Percentiles rank a stretch among this genome's conserved stretches.
phyloP scores from a whole-genome alignment of 2,113 vertebrate genomes.

The Paradisaea rubra region DNA sequence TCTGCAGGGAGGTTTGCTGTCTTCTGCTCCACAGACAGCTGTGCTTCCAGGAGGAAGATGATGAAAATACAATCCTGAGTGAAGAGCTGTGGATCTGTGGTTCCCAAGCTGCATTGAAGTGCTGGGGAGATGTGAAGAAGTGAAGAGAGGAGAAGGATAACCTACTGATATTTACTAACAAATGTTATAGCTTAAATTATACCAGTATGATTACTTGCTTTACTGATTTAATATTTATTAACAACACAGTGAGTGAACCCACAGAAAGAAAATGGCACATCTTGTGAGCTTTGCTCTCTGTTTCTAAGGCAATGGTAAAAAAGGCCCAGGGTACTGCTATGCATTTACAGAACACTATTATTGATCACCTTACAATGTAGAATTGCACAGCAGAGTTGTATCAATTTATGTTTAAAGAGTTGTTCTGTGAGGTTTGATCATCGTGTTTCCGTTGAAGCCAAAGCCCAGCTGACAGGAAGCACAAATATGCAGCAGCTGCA shows the following conservation, averaged over 20 bases:
- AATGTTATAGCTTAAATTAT: background rate
- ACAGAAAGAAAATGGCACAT: background rate
- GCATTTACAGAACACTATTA: background rate
- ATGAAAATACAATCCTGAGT: background rate
- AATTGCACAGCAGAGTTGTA: background rate
- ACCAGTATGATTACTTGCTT: background rate
- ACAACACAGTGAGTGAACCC: background rate
- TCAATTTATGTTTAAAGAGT: background rate
- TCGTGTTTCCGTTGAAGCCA: background rate
- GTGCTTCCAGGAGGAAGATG: background rate
- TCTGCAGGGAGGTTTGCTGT: background rate
- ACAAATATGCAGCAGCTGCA: rapidly evolving
- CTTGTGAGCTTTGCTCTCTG: background rate
- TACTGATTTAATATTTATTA: background rate
- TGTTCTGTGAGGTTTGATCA: background rate
- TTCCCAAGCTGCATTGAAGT: background rate
- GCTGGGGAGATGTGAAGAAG: background rate
- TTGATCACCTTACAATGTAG: background rate
- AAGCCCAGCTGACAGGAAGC: background rate
- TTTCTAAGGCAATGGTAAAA: background rate
- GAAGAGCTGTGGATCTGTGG: background rate
- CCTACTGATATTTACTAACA: background rate
- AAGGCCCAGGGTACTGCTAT: background rate
- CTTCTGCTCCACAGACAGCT: background rate
- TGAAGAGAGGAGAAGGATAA: background rate